These are phyloP conservation scores for Mormyrops boulengeri DNA, from an alignment of 2,797 vertebrate species.

Conservation along the genomic window DNA sequence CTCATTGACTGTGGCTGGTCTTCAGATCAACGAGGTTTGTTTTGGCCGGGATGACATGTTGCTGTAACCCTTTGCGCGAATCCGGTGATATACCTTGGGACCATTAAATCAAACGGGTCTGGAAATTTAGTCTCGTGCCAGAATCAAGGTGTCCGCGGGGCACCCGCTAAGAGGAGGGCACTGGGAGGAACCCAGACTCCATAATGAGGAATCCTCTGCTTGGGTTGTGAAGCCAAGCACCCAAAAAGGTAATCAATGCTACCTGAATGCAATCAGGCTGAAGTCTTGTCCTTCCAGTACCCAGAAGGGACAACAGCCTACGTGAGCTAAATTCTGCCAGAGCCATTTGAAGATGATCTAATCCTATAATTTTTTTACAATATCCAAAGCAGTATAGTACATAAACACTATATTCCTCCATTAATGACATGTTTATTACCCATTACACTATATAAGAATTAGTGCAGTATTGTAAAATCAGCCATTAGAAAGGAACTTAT, in stretches of 20 bases:
- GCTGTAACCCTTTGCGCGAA: conserved; percentile 25
- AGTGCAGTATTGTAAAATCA: neutral
- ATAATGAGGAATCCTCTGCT: neutral
- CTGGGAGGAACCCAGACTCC: neutral
- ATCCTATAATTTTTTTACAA: neutral
- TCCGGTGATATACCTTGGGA: neutral
- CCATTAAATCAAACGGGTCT: neutral
- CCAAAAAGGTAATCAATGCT: neutral
- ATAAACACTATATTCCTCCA: neutral
- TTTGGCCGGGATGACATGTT: conserved; percentile 20
- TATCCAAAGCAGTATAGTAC: neutral
- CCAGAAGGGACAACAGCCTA: neutral
- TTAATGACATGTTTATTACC: neutral
- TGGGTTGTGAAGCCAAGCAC: neutral
- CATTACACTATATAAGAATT: neutral
- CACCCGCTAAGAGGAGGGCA: neutral
- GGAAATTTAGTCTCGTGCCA: neutral
- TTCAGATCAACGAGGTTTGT: conserved; percentile 13
- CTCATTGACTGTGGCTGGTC: conserved; percentile 7
- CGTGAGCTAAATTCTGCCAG: neutral
- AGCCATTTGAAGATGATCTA: neutral
- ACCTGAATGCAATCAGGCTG: neutral
- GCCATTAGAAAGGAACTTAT: neutral
- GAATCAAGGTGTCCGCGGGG: neutral
- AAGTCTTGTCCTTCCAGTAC: neutral